Evolutionary conservation across 2,113 vertebrate species (phyloP).

Genomic region (Stegostoma tigrinum): DNA sequence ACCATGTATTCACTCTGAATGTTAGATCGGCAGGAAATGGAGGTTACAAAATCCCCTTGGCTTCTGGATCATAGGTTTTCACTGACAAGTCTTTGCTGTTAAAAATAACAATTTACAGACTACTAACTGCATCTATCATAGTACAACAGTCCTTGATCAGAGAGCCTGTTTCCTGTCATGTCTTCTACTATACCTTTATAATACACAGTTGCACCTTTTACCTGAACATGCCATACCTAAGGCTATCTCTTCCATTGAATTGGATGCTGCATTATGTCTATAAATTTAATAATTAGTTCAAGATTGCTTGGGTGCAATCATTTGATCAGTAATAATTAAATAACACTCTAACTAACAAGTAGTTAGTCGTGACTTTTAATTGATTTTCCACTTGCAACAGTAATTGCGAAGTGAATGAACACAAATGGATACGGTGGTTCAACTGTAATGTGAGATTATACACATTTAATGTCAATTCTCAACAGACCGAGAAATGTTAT

Average conservation of each 20-base stretch:
- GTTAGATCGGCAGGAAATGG: neutral
- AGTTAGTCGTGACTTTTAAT: conserved; percentile 15
- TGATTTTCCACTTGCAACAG: neutral
- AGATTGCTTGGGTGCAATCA: neutral
- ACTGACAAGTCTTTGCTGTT: neutral
- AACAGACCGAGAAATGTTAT: neutral
- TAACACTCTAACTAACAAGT: conserved; percentile 13
- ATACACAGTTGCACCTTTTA: neutral
- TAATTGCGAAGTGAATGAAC: conserved; percentile 27
- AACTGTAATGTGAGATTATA: neutral
- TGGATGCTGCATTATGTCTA: neutral
- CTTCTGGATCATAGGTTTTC: neutral
- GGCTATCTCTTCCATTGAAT: neutral
- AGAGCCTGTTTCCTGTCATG: neutral
- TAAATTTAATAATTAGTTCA: conserved; percentile 6
- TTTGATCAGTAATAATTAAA: neutral
- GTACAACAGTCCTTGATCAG: neutral
- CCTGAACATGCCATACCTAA: no score
- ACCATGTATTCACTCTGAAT: neutral
- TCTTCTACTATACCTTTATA: neutral
- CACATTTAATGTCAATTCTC: conserved; percentile 1
- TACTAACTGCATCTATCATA: neutral
- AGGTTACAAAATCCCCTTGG: neutral
- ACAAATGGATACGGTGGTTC: neutral
- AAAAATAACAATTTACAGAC: neutral